Percentiles rank a stretch among this genome's conserved stretches.
These are phyloP conservation scores for Apodemus agrarius DNA, from an alignment of 2,797 vertebrate species.

Conservation along the genomic window DNA sequence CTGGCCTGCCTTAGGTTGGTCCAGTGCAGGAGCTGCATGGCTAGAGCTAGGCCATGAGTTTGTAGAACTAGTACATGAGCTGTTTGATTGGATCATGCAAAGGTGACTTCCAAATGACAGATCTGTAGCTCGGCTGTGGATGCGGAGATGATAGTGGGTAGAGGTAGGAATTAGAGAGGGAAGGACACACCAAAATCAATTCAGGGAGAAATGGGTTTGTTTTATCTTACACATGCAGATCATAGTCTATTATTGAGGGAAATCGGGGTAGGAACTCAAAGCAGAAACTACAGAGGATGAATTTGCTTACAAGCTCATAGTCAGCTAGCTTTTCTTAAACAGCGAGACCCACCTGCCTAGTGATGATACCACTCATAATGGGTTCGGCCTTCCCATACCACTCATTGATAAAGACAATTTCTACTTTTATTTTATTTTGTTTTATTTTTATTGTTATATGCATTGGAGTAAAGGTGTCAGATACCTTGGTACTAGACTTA, in stretches of 20 bases:
- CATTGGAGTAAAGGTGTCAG: neutral
- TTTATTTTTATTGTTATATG: neutral
- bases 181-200: neutral
- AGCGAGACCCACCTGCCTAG: neutral
- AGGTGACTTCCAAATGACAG: neutral
- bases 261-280: neutral
- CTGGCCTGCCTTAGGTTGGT: neutral
- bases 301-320: neutral
- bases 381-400: neutral
- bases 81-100: neutral
- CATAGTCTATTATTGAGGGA: neutral
- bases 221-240: neutral
- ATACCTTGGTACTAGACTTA: neutral
- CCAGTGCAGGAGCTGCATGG: neutral
- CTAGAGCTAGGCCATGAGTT: neutral
- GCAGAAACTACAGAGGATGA: neutral
- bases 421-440: neutral
- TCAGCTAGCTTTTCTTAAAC: neutral
- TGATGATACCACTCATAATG: neutral
- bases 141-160: neutral
- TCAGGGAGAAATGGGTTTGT: neutral
- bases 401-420: neutral
- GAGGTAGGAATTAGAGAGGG: too few species aligned
- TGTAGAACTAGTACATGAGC: neutral
- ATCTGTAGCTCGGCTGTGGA: neutral